Percentiles rank a stretch among this genome's conserved stretches.
Conservation (phyloP, 2,888 invertebrate species). For the Cecidostiba fungosa region DNA sequence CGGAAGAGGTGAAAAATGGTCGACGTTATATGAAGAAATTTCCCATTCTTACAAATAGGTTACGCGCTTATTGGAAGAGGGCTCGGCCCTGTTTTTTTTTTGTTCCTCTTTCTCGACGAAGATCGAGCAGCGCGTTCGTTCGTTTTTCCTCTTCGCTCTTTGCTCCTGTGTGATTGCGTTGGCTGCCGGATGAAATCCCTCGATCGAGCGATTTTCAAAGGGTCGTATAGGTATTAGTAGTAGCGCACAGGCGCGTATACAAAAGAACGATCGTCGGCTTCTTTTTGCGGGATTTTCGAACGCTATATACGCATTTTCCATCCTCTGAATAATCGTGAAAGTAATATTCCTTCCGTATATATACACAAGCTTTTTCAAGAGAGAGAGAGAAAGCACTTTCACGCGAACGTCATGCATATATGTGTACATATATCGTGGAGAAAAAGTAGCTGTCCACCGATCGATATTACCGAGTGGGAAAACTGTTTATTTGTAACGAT, state of each 20-base stretch:
- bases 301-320: background rate
- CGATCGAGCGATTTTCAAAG: slow-evolving; percentile 6
- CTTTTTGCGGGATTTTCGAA: background rate
- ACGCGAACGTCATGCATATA: too few species aligned
- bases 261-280: background rate
- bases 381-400: background rate
- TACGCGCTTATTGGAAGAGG: background rate
- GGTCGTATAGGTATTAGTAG: background rate
- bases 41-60: background rate
- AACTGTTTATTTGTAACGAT: background rate
- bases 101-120: background rate
- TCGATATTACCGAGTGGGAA: background rate
- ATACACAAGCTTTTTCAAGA: background rate
- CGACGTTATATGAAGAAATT: slow-evolving; percentile 15
- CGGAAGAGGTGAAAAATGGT: slow-evolving; percentile 22
- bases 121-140: slow-evolving; percentile 16
- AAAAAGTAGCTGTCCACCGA: too few species aligned
- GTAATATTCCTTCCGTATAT: background rate
- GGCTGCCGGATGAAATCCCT: background rate
- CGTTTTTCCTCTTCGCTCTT: background rate
- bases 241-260: too few species aligned
- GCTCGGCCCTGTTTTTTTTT: background rate
- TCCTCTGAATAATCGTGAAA: background rate
- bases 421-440: too few species aligned
- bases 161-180: background rate